Evolutionary conservation across 2,888 invertebrate genomes (phyloP).

Genomic region (Gastrophysa polygoni): DNA sequence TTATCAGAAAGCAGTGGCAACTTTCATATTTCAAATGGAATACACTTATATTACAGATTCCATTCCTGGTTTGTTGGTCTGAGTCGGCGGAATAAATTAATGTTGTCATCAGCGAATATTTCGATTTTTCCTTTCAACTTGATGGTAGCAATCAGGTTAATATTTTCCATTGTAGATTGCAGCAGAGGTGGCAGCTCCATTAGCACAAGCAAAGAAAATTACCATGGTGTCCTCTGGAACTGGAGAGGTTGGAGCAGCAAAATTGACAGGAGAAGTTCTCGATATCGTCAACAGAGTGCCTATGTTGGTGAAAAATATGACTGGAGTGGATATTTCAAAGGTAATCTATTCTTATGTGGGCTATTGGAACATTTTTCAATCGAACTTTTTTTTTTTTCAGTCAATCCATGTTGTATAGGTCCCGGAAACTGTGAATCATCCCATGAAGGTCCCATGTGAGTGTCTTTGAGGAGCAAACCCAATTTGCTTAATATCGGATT

Average conservation of each 20-base stretch:
- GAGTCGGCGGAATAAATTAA: too few species aligned
- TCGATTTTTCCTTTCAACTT: too few species aligned
- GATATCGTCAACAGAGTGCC: constrained; percentile 93
- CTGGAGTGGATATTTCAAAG: constrained; percentile 93
- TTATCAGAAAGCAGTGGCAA: too few species aligned
- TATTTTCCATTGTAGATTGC: constrained; percentile 71
- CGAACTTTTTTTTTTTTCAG: constrained; percentile 33
- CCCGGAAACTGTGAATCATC: constrained; percentile 10
- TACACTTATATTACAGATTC: too few species aligned
- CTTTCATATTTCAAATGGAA: too few species aligned
- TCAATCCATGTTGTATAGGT: constrained; percentile 38
- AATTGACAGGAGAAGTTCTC: constrained; percentile 92
- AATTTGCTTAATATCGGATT: background rate
- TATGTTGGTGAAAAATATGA: constrained; percentile 86
- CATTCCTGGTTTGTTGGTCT: too few species aligned
- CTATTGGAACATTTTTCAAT: background rate
- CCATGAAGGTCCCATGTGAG: constrained; percentile 20
- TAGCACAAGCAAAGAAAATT: constrained; percentile 93
- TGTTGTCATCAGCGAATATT: too few species aligned
- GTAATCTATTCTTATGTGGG: too few species aligned
- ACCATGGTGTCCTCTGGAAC: constrained; percentile 95
- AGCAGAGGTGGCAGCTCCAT: constrained; percentile 94
- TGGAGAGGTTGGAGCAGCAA: constrained; percentile 92
- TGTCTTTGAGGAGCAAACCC: constrained; percentile 26
- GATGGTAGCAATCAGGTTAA: background rate